Evolutionary conservation across 2,888 invertebrate species (phyloP).

Genomic region (Odiellus spinosus): DNA sequence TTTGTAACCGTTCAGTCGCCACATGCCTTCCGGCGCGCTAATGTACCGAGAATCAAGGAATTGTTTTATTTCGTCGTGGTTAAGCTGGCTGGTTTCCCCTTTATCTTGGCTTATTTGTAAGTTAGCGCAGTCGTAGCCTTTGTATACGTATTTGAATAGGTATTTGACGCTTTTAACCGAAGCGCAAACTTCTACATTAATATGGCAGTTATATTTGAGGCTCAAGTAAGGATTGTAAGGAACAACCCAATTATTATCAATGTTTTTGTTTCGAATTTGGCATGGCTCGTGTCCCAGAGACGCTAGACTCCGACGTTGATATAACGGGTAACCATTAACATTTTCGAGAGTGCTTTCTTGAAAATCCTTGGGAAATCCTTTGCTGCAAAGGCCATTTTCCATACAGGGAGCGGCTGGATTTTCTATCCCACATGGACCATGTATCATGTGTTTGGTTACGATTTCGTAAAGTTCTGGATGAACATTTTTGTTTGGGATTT

Average conservation of each 20-base stretch:
- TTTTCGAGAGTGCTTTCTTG: slow-evolving; percentile 20
- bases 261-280: slow-evolving; percentile 21
- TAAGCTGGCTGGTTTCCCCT: no score
- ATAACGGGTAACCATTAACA: slow-evolving; percentile 25
- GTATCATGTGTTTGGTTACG: slow-evolving; percentile 5
- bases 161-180: slow-evolving; percentile 23
- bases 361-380: slow-evolving; percentile 22
- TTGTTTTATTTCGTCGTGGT: neutral
- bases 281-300: slow-evolving; percentile 3
- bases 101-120: slow-evolving; percentile 3
- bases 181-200: slow-evolving; percentile 28
- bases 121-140: slow-evolving; percentile 20
- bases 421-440: slow-evolving; percentile 6
- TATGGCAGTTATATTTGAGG: slow-evolving; percentile 26
- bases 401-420: slow-evolving; percentile 11
- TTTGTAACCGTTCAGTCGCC: neutral
- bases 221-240: slow-evolving; percentile 27
- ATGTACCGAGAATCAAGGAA: neutral
- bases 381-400: slow-evolving; percentile 18
- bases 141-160: slow-evolving; percentile 25
- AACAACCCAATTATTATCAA: slow-evolving; percentile 21
- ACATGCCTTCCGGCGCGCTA: neutral
- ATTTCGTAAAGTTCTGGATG: slow-evolving; percentile 1
- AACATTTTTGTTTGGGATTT: slow-evolving; percentile 13
- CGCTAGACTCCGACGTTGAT: slow-evolving; percentile 19